Base-by-base conservation (phyloP, 2,888 invertebrate species). In the Papilio gigon region DNA sequence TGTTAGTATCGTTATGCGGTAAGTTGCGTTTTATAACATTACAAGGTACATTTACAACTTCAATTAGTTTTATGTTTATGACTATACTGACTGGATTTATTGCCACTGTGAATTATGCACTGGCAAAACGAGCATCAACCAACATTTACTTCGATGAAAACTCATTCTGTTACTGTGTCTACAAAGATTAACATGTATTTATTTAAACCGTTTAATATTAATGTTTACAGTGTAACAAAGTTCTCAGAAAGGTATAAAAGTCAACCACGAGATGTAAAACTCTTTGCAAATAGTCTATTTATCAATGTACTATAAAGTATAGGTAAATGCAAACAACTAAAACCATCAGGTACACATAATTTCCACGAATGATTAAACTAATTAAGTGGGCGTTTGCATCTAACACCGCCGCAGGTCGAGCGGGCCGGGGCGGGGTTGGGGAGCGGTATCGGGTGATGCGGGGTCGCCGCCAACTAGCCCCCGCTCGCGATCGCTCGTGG, bases 1-100 rank as follows among this genome's bases (percentile, higher is more conserved):
- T 68, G 60, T 68, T 40, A 30, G 20, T 25, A 33, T 65, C 60
- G 37, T 65, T 50, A 68, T 68, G 30, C 9, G 47, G 9, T 37
- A 60, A 30, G 27, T 64, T 47, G 59, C 35, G 47, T 17, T 58
- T 35, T 63, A 56, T 25, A 67, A 61, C 30, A 59, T 56, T 30
- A 56, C 53, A 30, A 56, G 30, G 1, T 11, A 56, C 53, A 56
- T 56, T 30, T 30, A 56, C 53, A 30, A 56, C 53, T 56, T 30
- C 53, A 30, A 56, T 56, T 56, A 56, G n/a, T 56, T 30, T 30
- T 30, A 30, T 56, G 30, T 56, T 56, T 56, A 56, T 4, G 53
- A 56, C 9, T 30, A 0, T 17, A 56, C 30, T 0, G 53, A 6
- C 27, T 53, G 53, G 27, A 56, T 56, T 56, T 56, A 56, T 56